Evolutionary conservation across 2,797 vertebrate genomes (phyloP).

Genomic region (Pseudochirops corinnae): DNA sequence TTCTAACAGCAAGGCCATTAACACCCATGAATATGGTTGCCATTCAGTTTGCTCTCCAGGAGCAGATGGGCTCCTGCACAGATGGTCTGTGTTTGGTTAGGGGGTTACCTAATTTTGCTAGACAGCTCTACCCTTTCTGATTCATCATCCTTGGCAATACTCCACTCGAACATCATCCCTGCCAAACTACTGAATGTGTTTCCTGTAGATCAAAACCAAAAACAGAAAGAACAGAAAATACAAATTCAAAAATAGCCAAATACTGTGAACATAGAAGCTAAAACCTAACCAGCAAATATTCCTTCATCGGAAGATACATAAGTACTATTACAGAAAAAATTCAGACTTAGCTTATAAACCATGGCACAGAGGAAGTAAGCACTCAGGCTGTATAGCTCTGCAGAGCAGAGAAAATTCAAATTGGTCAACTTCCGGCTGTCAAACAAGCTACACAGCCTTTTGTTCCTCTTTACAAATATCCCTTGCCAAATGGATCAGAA

Average conservation of each 20-base stretch:
- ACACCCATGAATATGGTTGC: background rate
- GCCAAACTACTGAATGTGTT: slow-evolving; percentile 87
- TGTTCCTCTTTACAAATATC: slow-evolving; percentile 6
- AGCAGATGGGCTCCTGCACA: slow-evolving; percentile 11
- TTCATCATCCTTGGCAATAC: slow-evolving; percentile 78
- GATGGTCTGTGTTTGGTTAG: slow-evolving; percentile 28
- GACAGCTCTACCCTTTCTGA: slow-evolving; percentile 74
- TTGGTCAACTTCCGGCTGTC: slow-evolving; percentile 3
- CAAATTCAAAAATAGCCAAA: slow-evolving; percentile 52
- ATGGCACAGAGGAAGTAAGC: slow-evolving; percentile 18
- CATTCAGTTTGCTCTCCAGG: background rate
- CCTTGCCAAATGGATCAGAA: background rate
- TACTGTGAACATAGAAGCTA: slow-evolving; percentile 47
- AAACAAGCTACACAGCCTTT: slow-evolving; percentile 34
- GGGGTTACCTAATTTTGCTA: slow-evolving; percentile 82
- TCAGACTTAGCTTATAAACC: slow-evolving; percentile 18
- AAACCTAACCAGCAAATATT: slow-evolving; percentile 42
- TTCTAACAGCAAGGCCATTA: slow-evolving; percentile 4
- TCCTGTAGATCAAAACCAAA: slow-evolving; percentile 75
- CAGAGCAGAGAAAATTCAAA: slow-evolving; percentile 13
- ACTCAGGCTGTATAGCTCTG: background rate
- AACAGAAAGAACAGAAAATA: slow-evolving; percentile 48
- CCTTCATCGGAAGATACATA: slow-evolving; percentile 32
- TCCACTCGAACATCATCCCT: slow-evolving; percentile 84
- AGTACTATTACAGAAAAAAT: slow-evolving; percentile 13